phyloP scores from a whole-genome alignment of 2,113 vertebrate species.

The Cheirogaleus medius region DNA sequence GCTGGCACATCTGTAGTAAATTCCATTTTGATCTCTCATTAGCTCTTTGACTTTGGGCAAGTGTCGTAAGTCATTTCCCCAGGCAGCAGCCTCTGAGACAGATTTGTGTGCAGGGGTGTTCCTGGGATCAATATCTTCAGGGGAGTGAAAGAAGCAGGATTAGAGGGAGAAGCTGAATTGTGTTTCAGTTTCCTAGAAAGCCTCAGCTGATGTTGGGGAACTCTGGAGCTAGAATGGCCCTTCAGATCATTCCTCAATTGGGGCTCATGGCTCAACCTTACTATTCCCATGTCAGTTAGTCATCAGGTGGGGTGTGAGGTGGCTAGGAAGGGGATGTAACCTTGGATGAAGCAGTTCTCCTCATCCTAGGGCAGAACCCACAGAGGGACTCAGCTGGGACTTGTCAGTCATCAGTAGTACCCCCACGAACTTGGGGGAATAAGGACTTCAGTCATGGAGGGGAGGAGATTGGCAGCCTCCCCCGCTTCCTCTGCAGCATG shows the following conservation, averaged over 20 bases:
- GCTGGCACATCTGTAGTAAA: conserved; percentile 39
- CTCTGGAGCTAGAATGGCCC: neutral
- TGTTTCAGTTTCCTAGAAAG: neutral
- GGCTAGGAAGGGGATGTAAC: neutral
- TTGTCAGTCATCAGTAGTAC: neutral
- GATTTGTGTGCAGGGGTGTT: conserved; percentile 38
- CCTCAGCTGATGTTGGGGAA: neutral
- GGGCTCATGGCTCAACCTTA: neutral
- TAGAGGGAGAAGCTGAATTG: neutral
- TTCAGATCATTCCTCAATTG: neutral
- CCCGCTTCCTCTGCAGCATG: neutral
- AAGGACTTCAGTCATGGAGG: neutral
- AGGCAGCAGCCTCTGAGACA: conserved; percentile 27
- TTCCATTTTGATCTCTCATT: conserved; percentile 55
- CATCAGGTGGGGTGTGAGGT: neutral
- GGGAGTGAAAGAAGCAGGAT: neutral
- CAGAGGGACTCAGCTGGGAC: neutral
- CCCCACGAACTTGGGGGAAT: neutral
- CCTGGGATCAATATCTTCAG: conserved; percentile 8
- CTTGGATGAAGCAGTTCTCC: neutral
- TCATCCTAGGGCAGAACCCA: neutral
- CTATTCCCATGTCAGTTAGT: neutral
- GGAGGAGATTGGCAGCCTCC: neutral
- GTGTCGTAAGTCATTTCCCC: conserved; percentile 41
- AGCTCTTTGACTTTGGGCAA: conserved; percentile 49